A percentile compares a stretch with the other conserved stretches of the same genome.
Conservation (phyloP, 92 coral and sea anemone genomes). For the Desmophyllum pertusum region DNA sequence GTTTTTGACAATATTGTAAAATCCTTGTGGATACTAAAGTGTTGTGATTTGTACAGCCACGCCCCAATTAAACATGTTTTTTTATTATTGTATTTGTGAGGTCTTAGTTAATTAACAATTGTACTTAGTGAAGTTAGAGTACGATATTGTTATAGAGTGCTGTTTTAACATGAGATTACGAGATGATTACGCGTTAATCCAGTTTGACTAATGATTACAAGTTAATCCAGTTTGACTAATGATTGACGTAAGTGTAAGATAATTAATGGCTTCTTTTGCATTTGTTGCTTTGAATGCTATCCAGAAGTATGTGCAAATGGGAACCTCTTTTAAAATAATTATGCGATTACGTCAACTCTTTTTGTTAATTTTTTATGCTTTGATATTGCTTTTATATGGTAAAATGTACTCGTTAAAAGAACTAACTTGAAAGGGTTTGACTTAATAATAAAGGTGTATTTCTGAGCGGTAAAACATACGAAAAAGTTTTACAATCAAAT, state of each 20-base stretch:
- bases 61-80: neutral
- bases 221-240: neutral
- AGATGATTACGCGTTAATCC: neutral
- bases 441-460: neutral
- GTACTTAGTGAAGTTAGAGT: neutral
- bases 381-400: neutral
- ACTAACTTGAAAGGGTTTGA: neutral
- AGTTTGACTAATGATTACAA: neutral
- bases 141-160: slow-evolving; percentile 26
- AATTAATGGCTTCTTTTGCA: neutral
- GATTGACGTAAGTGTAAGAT: neutral
- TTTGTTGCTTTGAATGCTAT: neutral
- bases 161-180: neutral
- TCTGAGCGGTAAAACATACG: neutral
- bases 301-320: neutral
- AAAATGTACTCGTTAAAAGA: neutral
- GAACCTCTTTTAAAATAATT: neutral
- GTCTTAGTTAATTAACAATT: neutral
- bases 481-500: neutral
- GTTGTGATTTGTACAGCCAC: neutral
- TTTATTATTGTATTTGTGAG: neutral
- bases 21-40: neutral
- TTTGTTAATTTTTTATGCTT: neutral
- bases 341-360: neutral
- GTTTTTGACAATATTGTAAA: neutral